Evolutionary conservation across 2,888 invertebrate species (phyloP).

Genomic region (Laspeyria flexula): DNA sequence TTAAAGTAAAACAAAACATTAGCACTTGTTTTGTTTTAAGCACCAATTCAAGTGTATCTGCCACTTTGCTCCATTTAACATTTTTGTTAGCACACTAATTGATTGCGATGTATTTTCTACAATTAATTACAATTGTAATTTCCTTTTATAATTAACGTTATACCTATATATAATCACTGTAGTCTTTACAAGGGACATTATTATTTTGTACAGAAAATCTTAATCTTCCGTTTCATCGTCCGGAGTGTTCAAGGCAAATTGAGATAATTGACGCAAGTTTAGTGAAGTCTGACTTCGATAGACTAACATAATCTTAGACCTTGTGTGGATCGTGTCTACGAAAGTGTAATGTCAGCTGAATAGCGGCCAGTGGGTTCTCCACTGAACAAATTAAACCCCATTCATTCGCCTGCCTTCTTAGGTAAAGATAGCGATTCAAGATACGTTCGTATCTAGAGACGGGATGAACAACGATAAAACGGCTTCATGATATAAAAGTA

Average conservation of each 20-base stretch:
- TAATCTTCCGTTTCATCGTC: neutral
- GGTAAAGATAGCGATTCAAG: conserved; percentile 33
- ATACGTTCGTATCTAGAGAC: conserved; percentile 11
- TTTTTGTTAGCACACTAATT: no score
- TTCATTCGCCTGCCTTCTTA: conserved; percentile 48
- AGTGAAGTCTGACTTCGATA: conserved; percentile 30
- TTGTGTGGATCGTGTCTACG: conserved; percentile 47
- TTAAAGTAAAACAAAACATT: no score
- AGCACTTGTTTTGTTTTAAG: no score
- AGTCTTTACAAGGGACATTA: no score
- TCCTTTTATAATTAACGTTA: no score
- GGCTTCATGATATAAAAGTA: neutral
- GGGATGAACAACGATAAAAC: conserved; percentile 1
- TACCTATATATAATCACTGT: no score
- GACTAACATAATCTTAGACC: conserved; percentile 48
- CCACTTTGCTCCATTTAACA: no score
- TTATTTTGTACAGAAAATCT: no score
- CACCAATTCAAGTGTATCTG: no score
- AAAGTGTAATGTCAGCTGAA: conserved; percentile 58
- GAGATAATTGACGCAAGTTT: conserved; percentile 46
- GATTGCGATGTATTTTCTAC: no score
- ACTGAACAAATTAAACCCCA: conserved; percentile 60
- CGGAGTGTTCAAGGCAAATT: conserved; percentile 32
- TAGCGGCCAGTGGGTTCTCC: conserved; percentile 40
- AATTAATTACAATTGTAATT: no score